Evolutionary conservation across 1,140 invertebrate genomes (phyloP).

Genomic region (Limonius californicus): DNA sequence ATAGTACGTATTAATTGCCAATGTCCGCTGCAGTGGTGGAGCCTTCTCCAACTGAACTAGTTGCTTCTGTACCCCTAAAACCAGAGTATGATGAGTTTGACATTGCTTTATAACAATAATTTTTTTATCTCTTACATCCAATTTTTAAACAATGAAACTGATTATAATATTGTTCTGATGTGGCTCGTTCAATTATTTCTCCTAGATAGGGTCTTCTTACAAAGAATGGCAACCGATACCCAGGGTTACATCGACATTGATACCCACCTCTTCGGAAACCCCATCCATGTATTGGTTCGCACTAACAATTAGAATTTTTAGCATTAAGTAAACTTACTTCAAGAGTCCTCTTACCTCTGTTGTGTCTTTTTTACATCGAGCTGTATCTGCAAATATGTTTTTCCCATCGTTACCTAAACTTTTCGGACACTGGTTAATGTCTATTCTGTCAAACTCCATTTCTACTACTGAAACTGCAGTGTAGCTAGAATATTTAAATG

Average conservation of each 20-base stretch:
- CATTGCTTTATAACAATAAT: background rate
- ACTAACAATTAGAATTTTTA: slow-evolving; percentile 57
- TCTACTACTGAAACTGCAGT: slow-evolving; percentile 90
- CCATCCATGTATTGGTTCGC: slow-evolving; percentile 94
- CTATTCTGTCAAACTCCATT: slow-evolving; percentile 95
- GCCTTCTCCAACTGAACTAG: slow-evolving; percentile 75
- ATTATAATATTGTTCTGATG: slow-evolving; percentile 85
- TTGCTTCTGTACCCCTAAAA: slow-evolving; percentile 73
- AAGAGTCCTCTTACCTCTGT: slow-evolving; percentile 70
- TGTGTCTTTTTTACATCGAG: slow-evolving; percentile 87
- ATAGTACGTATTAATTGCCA: slow-evolving; percentile 68
- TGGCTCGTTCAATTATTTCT: slow-evolving; percentile 89
- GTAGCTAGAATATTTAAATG: slow-evolving; percentile 62
- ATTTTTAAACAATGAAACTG: slow-evolving; percentile 90
- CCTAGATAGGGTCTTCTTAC: slow-evolving; percentile 88
- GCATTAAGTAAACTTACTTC: background rate
- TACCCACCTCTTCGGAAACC: slow-evolving; percentile 94
- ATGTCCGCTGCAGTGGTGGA: slow-evolving; percentile 61
- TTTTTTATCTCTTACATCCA: slow-evolving; percentile 69
- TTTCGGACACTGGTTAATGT: slow-evolving; percentile 95
- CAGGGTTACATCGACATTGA: slow-evolving; percentile 90
- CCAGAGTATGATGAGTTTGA: slow-evolving; percentile 16
- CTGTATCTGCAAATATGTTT: slow-evolving; percentile 87
- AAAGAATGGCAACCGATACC: slow-evolving; percentile 79
- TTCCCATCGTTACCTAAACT: slow-evolving; percentile 80